Evolutionary conservation across 1,140 invertebrate species (phyloP).

Genomic region (Drosophila albomicans): DNA sequence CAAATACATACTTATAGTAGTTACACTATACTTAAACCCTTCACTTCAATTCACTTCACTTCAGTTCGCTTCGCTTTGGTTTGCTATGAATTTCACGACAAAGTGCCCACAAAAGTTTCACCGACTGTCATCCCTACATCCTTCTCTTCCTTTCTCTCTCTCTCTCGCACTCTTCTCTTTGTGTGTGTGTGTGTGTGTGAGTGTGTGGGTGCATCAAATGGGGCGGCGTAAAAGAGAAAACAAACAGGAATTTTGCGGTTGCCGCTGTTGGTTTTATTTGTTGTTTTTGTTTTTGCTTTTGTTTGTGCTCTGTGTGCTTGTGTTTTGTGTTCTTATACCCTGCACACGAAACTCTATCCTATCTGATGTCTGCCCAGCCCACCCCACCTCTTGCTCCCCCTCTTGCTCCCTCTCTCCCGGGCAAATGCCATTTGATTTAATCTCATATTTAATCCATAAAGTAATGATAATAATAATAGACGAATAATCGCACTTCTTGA

Average conservation of each 20-base stretch:
- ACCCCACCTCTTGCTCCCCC: too few species aligned
- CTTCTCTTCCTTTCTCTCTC: neutral
- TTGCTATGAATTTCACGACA: slow-evolving; percentile 40
- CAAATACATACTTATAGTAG: too few species aligned
- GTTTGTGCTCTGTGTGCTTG: neutral
- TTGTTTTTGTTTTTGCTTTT: slow-evolving; percentile 17
- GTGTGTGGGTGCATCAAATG: slow-evolving; percentile 21
- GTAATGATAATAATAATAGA: neutral
- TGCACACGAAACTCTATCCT: slow-evolving; percentile 8
- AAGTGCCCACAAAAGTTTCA: slow-evolving; percentile 31
- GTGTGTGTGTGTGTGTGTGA: neutral
- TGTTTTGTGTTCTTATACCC: slow-evolving; percentile 26
- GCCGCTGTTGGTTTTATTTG: slow-evolving; percentile 38
- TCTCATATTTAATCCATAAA: neutral
- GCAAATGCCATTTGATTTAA: neutral
- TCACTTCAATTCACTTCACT: slow-evolving; percentile 25
- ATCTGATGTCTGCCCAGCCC: neutral
- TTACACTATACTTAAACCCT: slow-evolving; percentile 20
- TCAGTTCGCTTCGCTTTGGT: slow-evolving; percentile 27
- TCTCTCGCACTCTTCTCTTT: neutral
- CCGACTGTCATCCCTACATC: neutral
- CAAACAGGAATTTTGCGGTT: slow-evolving; percentile 58
- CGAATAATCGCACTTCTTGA: too few species aligned
- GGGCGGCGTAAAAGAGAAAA: slow-evolving; percentile 39
- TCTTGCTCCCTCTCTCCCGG: neutral